Conservation (phyloP, 2,888 invertebrate genomes). For the Drosophila conformis region DNA sequence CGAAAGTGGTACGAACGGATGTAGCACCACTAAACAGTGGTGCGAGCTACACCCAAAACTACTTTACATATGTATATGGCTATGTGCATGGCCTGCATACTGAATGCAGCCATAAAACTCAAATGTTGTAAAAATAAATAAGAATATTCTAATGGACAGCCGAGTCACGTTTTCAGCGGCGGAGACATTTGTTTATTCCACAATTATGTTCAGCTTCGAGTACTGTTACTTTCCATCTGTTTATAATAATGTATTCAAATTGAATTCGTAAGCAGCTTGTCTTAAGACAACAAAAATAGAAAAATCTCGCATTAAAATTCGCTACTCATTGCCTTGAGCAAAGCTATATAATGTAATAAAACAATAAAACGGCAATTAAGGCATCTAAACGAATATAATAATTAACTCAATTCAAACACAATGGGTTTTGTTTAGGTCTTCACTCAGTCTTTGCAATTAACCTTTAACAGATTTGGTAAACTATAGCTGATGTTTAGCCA, state of each 20-base stretch:
- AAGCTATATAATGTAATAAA: background rate
- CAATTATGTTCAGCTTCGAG: background rate
- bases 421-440: background rate
- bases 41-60: slow-evolving; percentile 30
- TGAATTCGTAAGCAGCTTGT: too few relatives aligned
- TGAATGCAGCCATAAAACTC: background rate
- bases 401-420: background rate
- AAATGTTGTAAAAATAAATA: background rate
- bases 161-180: slow-evolving; percentile 23
- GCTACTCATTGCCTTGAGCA: background rate
- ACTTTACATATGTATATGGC: background rate
- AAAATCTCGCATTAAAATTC: background rate
- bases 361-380: background rate
- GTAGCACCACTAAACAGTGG: slow-evolving; percentile 63
- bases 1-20: slow-evolving; percentile 78
- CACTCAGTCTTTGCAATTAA: background rate
- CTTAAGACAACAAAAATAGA: background rate
- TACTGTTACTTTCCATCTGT: slow-evolving; percentile 14
- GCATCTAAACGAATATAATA: background rate
- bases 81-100: slow-evolving; percentile 30
- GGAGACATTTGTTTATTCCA: background rate
- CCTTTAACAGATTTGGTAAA: background rate
- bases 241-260: background rate
- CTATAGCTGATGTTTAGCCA: too few relatives aligned
- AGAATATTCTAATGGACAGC: slow-evolving; percentile 30